Base-by-base conservation (phyloP, 2,797 vertebrate genomes). In the Lateolabrax maculatus region DNA sequence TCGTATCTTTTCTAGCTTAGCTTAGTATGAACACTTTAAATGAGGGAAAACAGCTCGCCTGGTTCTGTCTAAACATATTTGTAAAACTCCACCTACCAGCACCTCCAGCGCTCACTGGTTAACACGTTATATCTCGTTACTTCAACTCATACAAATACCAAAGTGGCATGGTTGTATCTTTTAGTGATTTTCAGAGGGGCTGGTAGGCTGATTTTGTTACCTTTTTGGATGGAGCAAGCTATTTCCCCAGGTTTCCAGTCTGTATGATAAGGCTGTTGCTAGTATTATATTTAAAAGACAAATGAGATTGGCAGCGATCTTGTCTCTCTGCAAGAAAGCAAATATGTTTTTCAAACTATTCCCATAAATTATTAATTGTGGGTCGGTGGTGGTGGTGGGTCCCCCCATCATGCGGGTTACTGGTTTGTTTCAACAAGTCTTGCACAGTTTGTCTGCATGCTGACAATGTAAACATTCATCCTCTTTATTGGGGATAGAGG, bases 381-480 rank as follows among this genome's bases (percentile, higher is more conserved):
- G 3, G 16, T 1, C 27, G 12, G 25, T 77, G n/a, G n/a, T n/a
- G n/a, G n/a, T n/a, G n/a, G n/a, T n/a, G n/a, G n/a, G n/a, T n/a
- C n/a, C n/a, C 43, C 13, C 34, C 27, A n/a, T 62, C 2, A 34
- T 34, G 21, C 23, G 9, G 12, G 21, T 27, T 5, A 15, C 7
- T 11, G n/a, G 15, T 37, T 46, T 46, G 9, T 73, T 43, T 18
- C 25, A 37, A 31, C 21, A 27, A 51, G 43, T 31, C 23, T 5
- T 55, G 16, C 44, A 21, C 10, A 46, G 31, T 65, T 44, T 37
- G 37, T 9, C 46, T 77, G 81, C 85, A 79, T 83, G 85, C 51
- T 68, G 41, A 13, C 9, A 5, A 23, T 36, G 7, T 64, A n/a
- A 64, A 56, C 25, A 46, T 48, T 13, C 25, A 63, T 27, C 39